A percentile compares a stretch with the other conserved stretches of the same genome.
phyloP scores from a whole-genome alignment of 2,888 invertebrate genomes.

The Lasioglossum malachurum region DNA sequence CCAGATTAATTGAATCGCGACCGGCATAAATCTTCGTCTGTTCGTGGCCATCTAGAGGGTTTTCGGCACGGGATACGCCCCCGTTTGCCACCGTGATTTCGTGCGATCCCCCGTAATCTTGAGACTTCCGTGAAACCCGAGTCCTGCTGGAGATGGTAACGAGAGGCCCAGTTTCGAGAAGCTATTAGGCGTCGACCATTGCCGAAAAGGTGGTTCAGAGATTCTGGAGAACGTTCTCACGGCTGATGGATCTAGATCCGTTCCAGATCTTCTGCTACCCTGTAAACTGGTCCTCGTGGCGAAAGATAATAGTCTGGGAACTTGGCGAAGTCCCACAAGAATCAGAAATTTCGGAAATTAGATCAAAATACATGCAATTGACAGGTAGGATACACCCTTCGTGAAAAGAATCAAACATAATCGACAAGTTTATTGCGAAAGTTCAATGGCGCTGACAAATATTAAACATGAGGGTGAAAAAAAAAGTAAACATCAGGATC shows the following conservation, averaged over 20 bases:
- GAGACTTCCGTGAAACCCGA: neutral
- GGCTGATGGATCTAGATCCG: neutral
- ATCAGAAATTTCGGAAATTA: neutral
- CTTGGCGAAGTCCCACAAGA: neutral
- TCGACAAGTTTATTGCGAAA: too few species aligned
- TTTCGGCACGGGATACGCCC: neutral
- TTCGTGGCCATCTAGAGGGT: neutral
- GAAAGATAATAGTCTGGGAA: neutral
- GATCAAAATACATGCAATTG: too few species aligned
- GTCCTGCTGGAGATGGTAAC: neutral
- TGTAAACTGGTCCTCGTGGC: neutral
- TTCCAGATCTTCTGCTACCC: neutral
- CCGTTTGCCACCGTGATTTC: neutral
- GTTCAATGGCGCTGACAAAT: too few species aligned
- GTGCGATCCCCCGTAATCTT: neutral
- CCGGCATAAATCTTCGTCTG: neutral
- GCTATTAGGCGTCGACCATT: neutral
- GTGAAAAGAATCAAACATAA: too few species aligned
- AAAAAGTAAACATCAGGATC: neutral
- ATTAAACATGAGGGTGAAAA: neutral
- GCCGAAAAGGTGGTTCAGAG: neutral
- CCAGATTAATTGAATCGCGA: neutral
- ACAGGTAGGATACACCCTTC: too few species aligned
- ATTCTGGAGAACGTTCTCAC: neutral
- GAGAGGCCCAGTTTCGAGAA: neutral